Conservation (phyloP, 1,140 invertebrate genomes). For the Pseudomyrmex flavicornis region DNA sequence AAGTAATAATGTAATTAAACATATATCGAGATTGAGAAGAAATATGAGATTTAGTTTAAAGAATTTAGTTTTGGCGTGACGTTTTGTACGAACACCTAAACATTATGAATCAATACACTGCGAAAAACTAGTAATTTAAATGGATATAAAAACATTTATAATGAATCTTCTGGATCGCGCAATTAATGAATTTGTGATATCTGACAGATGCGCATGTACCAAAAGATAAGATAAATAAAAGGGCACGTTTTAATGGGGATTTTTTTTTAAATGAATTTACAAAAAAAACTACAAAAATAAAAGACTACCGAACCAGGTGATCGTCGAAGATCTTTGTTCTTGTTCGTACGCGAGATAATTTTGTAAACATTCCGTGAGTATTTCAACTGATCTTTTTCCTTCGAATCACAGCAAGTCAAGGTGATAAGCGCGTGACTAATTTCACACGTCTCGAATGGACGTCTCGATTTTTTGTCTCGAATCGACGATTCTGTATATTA, state of each 20-base stretch:
- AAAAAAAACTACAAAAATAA: not conserved
- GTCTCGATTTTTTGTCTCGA: slow-evolving; percentile 11
- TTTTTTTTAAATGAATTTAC: not conserved
- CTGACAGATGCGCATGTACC: not conserved
- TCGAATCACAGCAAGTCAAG: slow-evolving; percentile 9
- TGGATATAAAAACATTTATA: not conserved
- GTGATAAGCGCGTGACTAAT: not conserved
- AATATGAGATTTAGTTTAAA: not conserved
- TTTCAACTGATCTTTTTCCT: slow-evolving; percentile 4
- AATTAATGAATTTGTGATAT: not conserved
- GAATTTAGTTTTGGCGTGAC: not conserved
- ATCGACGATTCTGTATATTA: slow-evolving; percentile 10
- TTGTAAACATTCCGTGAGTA: slow-evolving; percentile 39
- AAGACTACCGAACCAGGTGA: slow-evolving; percentile 49
- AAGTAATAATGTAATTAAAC: not conserved
- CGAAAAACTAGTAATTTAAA: not conserved
- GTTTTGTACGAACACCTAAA: not conserved
- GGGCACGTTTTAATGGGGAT: too few species aligned
- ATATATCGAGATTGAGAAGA: not conserved
- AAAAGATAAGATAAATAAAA: too few species aligned
- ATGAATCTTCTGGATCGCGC: not conserved
- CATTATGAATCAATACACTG: not conserved
- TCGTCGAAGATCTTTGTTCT: slow-evolving; percentile 16
- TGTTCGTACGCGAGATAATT: slow-evolving; percentile 23
- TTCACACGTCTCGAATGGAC: slow-evolving; percentile 5